Evolutionary conservation across 2,888 invertebrate species (phyloP).

Genomic region (Perizoma flavofasciatum): DNA sequence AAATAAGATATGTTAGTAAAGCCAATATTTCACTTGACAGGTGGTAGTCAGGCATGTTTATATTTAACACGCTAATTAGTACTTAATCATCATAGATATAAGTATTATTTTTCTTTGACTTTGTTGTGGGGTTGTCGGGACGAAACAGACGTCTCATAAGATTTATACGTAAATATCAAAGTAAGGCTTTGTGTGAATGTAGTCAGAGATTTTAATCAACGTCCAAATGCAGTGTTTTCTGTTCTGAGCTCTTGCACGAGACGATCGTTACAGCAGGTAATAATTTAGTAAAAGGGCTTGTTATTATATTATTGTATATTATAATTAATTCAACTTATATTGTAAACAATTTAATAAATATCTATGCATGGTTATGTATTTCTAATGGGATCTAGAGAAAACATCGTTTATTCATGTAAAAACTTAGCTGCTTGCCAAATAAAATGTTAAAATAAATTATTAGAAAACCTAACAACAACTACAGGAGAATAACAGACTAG

Average conservation of each 20-base stretch:
- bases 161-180: constrained; percentile 81
- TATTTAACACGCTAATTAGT: constrained; percentile 47
- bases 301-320: constrained; percentile 38
- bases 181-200: constrained; percentile 78
- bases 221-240: constrained; percentile 61
- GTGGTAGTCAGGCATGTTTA: constrained; percentile 70
- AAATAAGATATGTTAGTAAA: constrained; percentile 85
- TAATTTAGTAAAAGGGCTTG: constrained; percentile 58
- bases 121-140: constrained; percentile 52
- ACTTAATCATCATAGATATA: constrained; percentile 46
- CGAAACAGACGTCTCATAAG: constrained; percentile 71
- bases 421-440: too few species aligned
- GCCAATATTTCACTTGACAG: constrained; percentile 83
- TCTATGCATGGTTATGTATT: too few species aligned
- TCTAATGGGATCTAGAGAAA: too few species aligned
- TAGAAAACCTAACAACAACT: too few species aligned
- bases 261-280: constrained; percentile 46
- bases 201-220: constrained; percentile 82
- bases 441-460: too few species aligned
- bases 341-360: too few species aligned
- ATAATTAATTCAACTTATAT: too few species aligned
- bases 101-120: constrained; percentile 47
- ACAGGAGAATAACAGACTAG: too few species aligned
- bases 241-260: constrained; percentile 52
- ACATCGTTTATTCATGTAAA: too few species aligned